Evolutionary conservation across 2,797 vertebrate genomes (phyloP), one percentile per base, ranked within the genome.

Genomic region (Otolemur crassicaudatus): DNA sequence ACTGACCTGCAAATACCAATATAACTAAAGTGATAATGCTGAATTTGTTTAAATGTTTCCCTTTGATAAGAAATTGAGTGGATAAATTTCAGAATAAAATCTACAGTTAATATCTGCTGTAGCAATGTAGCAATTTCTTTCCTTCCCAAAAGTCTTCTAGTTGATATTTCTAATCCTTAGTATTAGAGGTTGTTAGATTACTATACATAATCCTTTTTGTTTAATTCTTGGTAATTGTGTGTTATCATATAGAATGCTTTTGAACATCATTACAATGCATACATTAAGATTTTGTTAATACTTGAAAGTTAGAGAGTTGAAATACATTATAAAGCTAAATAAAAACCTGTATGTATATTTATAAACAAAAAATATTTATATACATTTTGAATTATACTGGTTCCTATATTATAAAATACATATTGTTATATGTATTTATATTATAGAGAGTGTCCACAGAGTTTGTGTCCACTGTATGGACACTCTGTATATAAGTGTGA

Each of bases 61-160:
- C 53, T 89, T 65, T 86, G 72, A 92, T 82, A 91, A 40, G 56
- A 88, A 92, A 60, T 29, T 58, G 53, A 89, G 58, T 81, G 22
- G 75, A 43, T 40, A 58, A 53, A 77, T 34, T 70, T 90, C 22
- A 92, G 7, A 90, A 72, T 49, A 65, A 61, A 61, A 82, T 60
- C 37, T 77, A 29, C 23, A 29, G 16, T 65, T 81, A 56, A 49
- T 49, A 13, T 82, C 37, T 58, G 6, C 60, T 40, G 3, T 40
- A 70, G 86, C 53, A 65, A 72, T 46, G 40, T 75, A 73, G 27
- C 73, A 27, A 49, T 4, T 2, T 27, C 49, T 56, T 37, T 87
- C 46, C 25, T 80, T 87, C 61, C 83, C 31, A 40, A 63, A 76
- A 73, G 13, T 67, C 60, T 79, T 29, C n/a, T 25, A 20, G 3